These are phyloP conservation scores for Megalopta genalis DNA, from an alignment of 1,140 invertebrate species.

Conservation along the genomic window DNA sequence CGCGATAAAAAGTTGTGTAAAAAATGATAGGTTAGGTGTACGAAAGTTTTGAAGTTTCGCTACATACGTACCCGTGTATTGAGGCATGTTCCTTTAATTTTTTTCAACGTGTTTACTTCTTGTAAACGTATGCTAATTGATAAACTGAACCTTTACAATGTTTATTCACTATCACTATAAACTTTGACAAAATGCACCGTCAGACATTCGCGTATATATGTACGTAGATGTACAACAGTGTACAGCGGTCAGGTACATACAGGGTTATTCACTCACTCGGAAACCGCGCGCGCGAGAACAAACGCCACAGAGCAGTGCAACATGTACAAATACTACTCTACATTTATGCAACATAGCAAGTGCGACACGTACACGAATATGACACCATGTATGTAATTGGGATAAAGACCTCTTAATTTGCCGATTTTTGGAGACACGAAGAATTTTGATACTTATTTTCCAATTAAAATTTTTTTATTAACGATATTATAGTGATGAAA, in stretches of 20 bases:
- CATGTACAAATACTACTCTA: too few species aligned
- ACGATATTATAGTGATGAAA: too few species aligned
- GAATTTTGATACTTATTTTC: too few species aligned
- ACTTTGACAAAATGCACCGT: conserved; percentile 66
- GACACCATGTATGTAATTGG: too few species aligned
- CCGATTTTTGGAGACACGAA: too few species aligned
- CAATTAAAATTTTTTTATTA: too few species aligned
- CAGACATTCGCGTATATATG: conserved; percentile 50
- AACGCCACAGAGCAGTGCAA: too few species aligned
- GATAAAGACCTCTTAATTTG: too few species aligned
- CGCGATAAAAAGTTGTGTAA: not conserved
- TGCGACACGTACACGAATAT: too few species aligned
- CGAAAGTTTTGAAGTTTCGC: not conserved
- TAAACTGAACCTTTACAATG: conserved; percentile 16
- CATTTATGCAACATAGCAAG: too few species aligned
- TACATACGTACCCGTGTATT: conserved; percentile 47
- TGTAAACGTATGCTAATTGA: conserved; percentile 8
- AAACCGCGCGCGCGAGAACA: too few species aligned
- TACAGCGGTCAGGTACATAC: not conserved
- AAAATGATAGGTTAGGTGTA: conserved; percentile 17
- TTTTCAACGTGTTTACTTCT: conserved; percentile 2
- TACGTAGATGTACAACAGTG: not conserved
- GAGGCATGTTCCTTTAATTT: conserved; percentile 45
- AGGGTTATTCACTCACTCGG: not conserved
- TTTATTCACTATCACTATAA: conserved; percentile 35